Base-by-base conservation (phyloP, 2,797 vertebrate genomes). In the Tenualosa ilisha region DNA sequence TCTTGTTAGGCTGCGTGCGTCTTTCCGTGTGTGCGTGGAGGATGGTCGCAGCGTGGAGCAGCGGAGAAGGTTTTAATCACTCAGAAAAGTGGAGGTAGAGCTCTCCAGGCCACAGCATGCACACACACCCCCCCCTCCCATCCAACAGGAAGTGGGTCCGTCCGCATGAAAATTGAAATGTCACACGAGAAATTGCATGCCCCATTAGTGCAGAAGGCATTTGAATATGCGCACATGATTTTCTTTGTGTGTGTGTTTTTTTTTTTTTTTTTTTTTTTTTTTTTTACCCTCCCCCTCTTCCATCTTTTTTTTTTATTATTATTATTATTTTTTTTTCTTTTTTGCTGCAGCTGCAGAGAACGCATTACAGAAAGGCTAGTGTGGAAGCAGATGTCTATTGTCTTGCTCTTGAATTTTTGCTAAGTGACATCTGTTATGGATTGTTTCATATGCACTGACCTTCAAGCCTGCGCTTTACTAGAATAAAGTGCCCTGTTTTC, bases 351-450 rank as follows among this genome's bases (percentile, higher is more conserved):
- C 11, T 72, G 68, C 54, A 56, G 6, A 20, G 54, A 53, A 13
- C 5, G 54, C 37, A 15, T 13, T 22, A 75, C 6, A 12, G 68
- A 75, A 20, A 43, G 31, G 68, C 68, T 20, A 40, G 65, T 15
- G 31, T 72, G 65, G 65, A 4, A 46, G 82, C 88, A 89, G 88
- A 90, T 91, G 91, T 90, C 89, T 90, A 90, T 91, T 88, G 90
- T 91, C 89, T 87, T 87, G 82, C 86, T 84, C 86, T 90, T 87
- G 61, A 87, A 89, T 89, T 89, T 51, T 88, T 85, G 88, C 89
- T 87, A 91, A 89, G 93, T 89, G 93, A 93, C 94, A 94, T 96
- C 95, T 96, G 95, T 93, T 96, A 93, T 88, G 88, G 90, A 90
- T 93, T 91, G 87, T 91, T 94, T 93, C 88, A 90, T 91, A 94